Evolutionary conservation across 2,113 vertebrate genomes (phyloP).

Genomic region (Microtus oregoni): DNA sequence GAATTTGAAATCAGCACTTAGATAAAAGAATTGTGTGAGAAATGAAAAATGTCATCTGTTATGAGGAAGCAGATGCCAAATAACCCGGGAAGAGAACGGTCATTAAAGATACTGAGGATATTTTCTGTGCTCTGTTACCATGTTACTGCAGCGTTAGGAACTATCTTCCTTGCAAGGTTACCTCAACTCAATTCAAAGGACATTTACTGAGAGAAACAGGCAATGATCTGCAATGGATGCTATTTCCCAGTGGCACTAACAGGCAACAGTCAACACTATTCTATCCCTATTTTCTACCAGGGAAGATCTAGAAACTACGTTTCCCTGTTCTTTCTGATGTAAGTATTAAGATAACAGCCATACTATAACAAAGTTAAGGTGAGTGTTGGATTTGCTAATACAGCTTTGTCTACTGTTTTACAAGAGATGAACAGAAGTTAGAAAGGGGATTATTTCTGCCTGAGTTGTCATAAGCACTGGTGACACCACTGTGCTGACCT

Average conservation of each 20-base stretch:
- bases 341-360: slow-evolving; percentile 45
- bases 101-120: slow-evolving; percentile 55
- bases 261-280: slow-evolving; percentile 30
- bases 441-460: background rate
- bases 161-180: slow-evolving; percentile 17
- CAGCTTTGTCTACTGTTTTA: slow-evolving; percentile 25
- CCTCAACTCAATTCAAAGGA: slow-evolving; percentile 25
- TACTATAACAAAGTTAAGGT: slow-evolving; percentile 24
- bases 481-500: background rate
- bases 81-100: background rate
- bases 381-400: slow-evolving; percentile 7
- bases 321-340: slow-evolving; percentile 11
- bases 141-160: slow-evolving; percentile 43
- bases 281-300: slow-evolving; percentile 43
- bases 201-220: slow-evolving; percentile 23
- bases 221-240: background rate
- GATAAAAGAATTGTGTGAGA: slow-evolving; percentile 23
- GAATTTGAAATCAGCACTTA: slow-evolving; percentile 47
- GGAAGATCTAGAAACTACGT: slow-evolving; percentile 28
- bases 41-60: slow-evolving; percentile 40
- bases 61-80: slow-evolving; percentile 31
- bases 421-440: background rate
- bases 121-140: slow-evolving; percentile 42
- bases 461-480: slow-evolving; percentile 28
- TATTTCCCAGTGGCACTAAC: background rate